phyloP scores from a whole-genome alignment of 2,888 invertebrate genomes.

The Clanis bilineata region DNA sequence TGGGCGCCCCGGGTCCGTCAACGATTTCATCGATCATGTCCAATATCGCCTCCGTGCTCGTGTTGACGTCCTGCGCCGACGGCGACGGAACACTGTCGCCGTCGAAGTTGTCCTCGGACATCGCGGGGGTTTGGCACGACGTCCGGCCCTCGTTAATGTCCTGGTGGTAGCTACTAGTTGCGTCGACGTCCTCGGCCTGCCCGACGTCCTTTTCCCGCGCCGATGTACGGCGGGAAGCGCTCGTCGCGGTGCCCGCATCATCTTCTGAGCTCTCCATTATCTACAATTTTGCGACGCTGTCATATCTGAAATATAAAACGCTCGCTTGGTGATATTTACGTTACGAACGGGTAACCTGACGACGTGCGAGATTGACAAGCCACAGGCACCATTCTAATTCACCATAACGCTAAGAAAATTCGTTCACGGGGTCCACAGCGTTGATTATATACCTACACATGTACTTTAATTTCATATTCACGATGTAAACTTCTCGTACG shows the following conservation, averaged over 20 bases:
- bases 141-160: constrained; percentile 58
- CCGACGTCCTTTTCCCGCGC: constrained; percentile 79
- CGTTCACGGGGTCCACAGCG: constrained; percentile 75
- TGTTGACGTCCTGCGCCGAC: constrained; percentile 72
- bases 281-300: constrained; percentile 78
- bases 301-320: constrained; percentile 81
- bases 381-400: constrained; percentile 82
- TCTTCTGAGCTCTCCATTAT: constrained; percentile 82
- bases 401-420: constrained; percentile 79
- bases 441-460: constrained; percentile 80
- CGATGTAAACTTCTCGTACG: constrained; percentile 68
- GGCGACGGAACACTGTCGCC: constrained; percentile 76
- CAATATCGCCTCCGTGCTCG: constrained; percentile 77
- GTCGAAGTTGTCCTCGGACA: constrained; percentile 75
- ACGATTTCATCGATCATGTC: constrained; percentile 80
- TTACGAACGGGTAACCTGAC: constrained; percentile 78
- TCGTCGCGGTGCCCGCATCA: constrained; percentile 80
- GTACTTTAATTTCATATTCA: constrained; percentile 82
- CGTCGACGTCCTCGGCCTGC: constrained; percentile 67
- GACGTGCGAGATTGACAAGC: constrained; percentile 80
- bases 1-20: constrained; percentile 73
- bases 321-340: constrained; percentile 78
- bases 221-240: constrained; percentile 79
- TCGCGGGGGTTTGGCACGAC: constrained; percentile 62
- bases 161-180: constrained; percentile 64